Evolutionary conservation across 2,888 invertebrate genomes (phyloP), one percentile per base, ranked within the genome.

Genomic region (Cosmopolites sordidus): DNA sequence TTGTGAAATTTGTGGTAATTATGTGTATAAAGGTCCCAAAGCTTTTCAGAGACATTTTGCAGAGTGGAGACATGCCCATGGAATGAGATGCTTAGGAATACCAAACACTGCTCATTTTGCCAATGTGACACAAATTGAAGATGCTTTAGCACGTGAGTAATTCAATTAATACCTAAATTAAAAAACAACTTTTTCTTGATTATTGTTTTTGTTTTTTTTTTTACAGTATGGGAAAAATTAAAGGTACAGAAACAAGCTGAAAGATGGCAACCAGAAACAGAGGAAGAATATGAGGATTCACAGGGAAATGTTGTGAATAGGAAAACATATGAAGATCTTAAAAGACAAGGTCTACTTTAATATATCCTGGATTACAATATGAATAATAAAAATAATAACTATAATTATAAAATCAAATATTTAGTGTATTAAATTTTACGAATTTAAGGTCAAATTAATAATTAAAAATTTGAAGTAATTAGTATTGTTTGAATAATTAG

Each of bases 21-120:
- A 89, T 68, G 92, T 93, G 0, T 99, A 99, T 76, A 96, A 89
- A 69, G 99, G 99, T 0, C 99, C 99, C 0, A 99, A 99, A 74
- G 98, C 99, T 15, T 99, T 99, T 75, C 99, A 99, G 73, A 81
- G 97, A 43, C 99, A 99, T 76, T 99, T 99, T 78, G 96, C 98
- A 0, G 90, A 89, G 71, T 90, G 90, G 89, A 76, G 89, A 16
- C 89, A 89, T 67, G 89, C 89, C 9, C 89, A 89, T 72, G 98
- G 98, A 29, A 99, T 99, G 98, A 54, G 67, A 12, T 99, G 99
- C 71, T 80, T 99, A 12, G 98, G 98, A 4, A 99, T 99, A 63
- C 99, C 99, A 0, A 99, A 99, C 74, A 99, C 99, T 0, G 98
- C 99, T 0, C 99, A 99, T 77, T 99, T 99, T 77, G 98, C 99